These are phyloP conservation scores for Oligia strigilis DNA, from an alignment of 2,888 invertebrate species.

Conservation along the genomic window DNA sequence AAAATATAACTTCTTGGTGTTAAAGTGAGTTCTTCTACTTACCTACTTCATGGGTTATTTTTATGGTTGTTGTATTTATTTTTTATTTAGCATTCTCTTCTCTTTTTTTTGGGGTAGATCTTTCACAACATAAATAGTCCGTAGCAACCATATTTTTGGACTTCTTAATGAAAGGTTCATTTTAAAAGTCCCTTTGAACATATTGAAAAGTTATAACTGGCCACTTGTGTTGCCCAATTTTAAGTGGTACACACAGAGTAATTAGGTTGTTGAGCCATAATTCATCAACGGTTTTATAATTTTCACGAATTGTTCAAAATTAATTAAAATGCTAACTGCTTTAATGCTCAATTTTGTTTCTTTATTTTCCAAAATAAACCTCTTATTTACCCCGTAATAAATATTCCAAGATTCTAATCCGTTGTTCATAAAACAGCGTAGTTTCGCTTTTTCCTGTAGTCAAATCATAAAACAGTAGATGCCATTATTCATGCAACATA, in stretches of 20 bases:
- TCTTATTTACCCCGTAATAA: slow-evolving; percentile 1
- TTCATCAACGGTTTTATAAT: background rate
- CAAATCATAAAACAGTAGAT: slow-evolving; percentile 10
- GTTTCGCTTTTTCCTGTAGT: slow-evolving; percentile 3
- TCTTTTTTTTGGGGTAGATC: background rate
- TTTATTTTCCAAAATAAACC: background rate
- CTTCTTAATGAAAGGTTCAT: slow-evolving; percentile 15
- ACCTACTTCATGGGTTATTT: background rate
- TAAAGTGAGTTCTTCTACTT: background rate
- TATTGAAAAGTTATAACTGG: slow-evolving; percentile 1
- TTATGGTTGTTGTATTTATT: background rate
- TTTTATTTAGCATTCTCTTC: background rate
- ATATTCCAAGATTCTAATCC: slow-evolving; percentile 20
- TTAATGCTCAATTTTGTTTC: background rate
- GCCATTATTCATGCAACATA: slow-evolving; percentile 17
- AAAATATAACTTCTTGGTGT: background rate
- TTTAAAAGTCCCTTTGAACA: slow-evolving; percentile 28
- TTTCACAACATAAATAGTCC: slow-evolving; percentile 6
- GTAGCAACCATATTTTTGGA: slow-evolving; percentile 10
- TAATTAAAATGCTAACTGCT: background rate
- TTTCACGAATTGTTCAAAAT: slow-evolving; percentile 1
- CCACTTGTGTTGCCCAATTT: slow-evolving; percentile 8
- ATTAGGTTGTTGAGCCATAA: slow-evolving; percentile 11
- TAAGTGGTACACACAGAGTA: background rate
- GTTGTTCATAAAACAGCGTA: slow-evolving; percentile 16